A percentile compares a stretch with the other conserved stretches of the same genome.
phyloP scores from a whole-genome alignment of 2,113 vertebrate genomes.

The Craseonycteris thonglongyai region DNA sequence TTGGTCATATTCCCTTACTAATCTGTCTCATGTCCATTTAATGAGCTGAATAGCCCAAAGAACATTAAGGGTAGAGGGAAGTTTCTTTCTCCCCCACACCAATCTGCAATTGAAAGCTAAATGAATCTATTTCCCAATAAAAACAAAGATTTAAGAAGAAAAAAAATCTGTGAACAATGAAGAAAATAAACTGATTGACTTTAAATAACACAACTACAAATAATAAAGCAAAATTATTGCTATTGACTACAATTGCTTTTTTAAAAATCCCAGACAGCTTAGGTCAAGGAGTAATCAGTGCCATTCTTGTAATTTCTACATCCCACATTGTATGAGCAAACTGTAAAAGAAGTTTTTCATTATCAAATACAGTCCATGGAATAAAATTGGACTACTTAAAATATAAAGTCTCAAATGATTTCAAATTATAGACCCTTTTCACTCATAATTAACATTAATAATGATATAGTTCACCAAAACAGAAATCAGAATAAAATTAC shows the following conservation, averaged over 20 bases:
- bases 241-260: not conserved
- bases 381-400: not conserved
- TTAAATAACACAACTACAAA: not conserved
- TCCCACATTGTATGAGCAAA: not conserved
- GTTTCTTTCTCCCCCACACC: not conserved
- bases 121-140: not conserved
- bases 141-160: not conserved
- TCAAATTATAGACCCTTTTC: not conserved
- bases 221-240: not conserved
- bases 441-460: not conserved
- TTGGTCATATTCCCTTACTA: not conserved
- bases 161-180: not conserved
- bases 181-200: not conserved
- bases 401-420: not conserved
- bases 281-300: not conserved
- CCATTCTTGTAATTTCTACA: not conserved
- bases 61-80: not conserved
- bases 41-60: not conserved
- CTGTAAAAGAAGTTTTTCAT: not conserved
- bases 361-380: not conserved
- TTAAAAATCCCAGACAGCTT: not conserved
- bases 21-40: not conserved
- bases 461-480: not conserved
- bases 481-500: conserved; percentile 23
- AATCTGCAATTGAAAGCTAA: not conserved